Base-by-base conservation (phyloP, 2,888 invertebrate genomes). In the Antheraea yamamai region DNA sequence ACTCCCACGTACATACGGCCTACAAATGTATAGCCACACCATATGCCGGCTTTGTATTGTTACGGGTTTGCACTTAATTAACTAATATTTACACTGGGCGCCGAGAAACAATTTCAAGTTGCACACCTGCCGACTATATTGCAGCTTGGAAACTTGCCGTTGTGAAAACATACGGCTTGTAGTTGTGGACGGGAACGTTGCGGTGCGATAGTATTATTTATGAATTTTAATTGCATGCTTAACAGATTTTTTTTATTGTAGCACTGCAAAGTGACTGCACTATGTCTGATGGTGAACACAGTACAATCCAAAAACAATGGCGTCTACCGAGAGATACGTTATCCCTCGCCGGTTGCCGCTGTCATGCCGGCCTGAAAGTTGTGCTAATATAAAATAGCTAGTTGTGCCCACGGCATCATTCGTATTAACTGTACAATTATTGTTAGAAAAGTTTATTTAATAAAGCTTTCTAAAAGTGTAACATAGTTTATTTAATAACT, bases 1-100 rank as follows among this genome's bases (percentile, higher is more conserved):
- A 70, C n/a, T n/a, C 20, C 18, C n/a, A 55, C 6, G 4, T 39
- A 39, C 39, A 35, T 70, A 70, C n/a, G n/a, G 39, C 70, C 70
- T 35, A 70, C 39, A 39, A 70, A 70, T 39, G 70, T 39, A 35
- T 8, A 39, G 12, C 2, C 39, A 70, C 12, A 70, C n/a, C 70
- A n/a, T 70, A 70, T 18, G 76, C 77, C 77, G 76, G 85, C 82
- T 84, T 79, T 61, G 61, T 39, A 79, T 79, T 78, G 75, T 77
- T 84, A 86, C 82, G 84, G 86, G 92, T 92, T 92, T 91, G 88
- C 92, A 91, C 89, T 92, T 95, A 94, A 95, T 95, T 95, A 94
- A 92, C 91, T 92, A 92, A 93, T 94, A 95, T 94, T 94, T 92
- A 92, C 93, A 89, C 91, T 92, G 88, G 90, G 85, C 85, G 81